Evolutionary conservation across 2,888 invertebrate species (phyloP).

Genomic region (Rhopalosiphum nymphaeae): DNA sequence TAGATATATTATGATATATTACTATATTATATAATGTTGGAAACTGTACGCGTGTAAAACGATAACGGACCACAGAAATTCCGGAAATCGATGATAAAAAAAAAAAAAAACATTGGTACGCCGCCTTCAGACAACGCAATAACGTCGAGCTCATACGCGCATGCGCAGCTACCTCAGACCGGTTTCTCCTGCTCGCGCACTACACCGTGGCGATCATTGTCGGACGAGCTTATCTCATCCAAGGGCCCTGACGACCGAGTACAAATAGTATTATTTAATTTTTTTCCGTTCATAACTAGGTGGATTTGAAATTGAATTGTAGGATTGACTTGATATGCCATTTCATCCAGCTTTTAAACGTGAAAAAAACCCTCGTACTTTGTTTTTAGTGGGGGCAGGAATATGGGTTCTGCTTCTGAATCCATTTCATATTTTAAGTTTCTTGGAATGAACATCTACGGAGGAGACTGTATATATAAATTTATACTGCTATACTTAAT

Average conservation of each 20-base stretch:
- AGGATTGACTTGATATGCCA: not conserved
- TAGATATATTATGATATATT: too few species aligned
- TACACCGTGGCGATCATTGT: not conserved
- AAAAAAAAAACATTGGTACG: not conserved
- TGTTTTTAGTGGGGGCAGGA: not conserved
- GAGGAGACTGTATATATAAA: not conserved
- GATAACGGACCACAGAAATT: conserved; percentile 14
- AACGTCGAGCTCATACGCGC: not conserved
- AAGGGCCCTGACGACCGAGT: not conserved
- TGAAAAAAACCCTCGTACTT: not conserved
- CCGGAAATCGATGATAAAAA: conserved; percentile 30
- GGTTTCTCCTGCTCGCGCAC: conserved; percentile 26
- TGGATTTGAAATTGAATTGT: not conserved
- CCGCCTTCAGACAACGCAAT: not conserved
- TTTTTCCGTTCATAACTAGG: not conserved
- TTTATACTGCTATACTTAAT: not conserved
- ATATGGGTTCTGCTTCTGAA: not conserved
- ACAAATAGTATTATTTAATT: not conserved
- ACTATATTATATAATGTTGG: not conserved
- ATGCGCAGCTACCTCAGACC: not conserved
- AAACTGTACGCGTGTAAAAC: not conserved
- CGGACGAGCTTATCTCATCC: not conserved
- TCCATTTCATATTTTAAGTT: not conserved
- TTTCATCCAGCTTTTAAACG: not conserved
- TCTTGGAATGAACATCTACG: not conserved